A percentile compares a stretch with the other conserved stretches of the same genome.
Conservation (phyloP, 2,888 invertebrate genomes). For the Sclerodermus sp. region DNA sequence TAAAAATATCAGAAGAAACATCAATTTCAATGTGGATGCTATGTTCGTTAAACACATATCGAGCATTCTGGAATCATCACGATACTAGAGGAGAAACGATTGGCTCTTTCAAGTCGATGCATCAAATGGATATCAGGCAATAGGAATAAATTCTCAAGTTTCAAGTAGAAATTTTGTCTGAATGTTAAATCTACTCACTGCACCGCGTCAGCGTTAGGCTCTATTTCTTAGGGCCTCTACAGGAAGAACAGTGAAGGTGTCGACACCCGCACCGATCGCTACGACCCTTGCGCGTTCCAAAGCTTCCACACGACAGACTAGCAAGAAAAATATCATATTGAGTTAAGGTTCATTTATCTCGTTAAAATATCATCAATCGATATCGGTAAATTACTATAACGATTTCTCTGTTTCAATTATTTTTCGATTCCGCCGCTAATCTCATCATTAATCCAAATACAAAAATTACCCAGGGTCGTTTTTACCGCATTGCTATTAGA, state of each 20-base stretch:
- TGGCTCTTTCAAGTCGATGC: no score
- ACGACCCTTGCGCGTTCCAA: slow-evolving; percentile 45
- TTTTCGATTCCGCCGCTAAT: background rate
- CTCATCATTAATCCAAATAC: background rate
- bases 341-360: slow-evolving; percentile 14
- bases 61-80: no score
- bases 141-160: no score
- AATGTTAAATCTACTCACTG: slow-evolving; percentile 45
- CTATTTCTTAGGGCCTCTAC: slow-evolving; percentile 42
- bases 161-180: background rate
- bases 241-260: slow-evolving; percentile 45
- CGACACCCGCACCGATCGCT: slow-evolving; percentile 46
- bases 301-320: slow-evolving; percentile 52
- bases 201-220: slow-evolving; percentile 44
- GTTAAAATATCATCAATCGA: background rate
- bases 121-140: no score
- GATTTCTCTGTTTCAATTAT: background rate
- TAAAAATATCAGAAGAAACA: no score
- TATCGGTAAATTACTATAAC: background rate
- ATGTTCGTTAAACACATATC: no score
- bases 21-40: no score
- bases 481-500: no score
- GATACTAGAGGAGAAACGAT: no score
- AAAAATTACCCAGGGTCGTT: no score
- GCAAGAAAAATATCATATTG: slow-evolving; percentile 35